These are phyloP conservation scores for Lycopodina hypogea DNA, from an alignment of 37 sponge, comb jelly and placozoan species.

Conservation along the genomic window DNA sequence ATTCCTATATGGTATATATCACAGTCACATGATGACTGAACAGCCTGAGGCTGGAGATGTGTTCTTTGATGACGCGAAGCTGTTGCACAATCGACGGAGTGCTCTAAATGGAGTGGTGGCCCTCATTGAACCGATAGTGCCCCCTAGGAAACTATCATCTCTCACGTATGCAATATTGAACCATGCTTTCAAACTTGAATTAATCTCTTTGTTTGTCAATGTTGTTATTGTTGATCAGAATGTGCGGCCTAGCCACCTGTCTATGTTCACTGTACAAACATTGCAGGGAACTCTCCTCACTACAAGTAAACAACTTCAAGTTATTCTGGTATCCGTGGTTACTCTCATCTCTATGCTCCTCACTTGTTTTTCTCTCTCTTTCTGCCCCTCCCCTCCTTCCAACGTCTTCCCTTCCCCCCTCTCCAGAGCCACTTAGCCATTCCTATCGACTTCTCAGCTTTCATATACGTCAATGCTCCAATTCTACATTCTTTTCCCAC, in stretches of 20 bases:
- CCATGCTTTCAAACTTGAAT: background rate
- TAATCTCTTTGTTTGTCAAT: background rate
- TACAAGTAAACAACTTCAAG: slow-evolving; percentile 1
- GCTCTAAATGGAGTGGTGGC: slow-evolving; percentile 14
- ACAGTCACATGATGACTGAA: slow-evolving; percentile 43
- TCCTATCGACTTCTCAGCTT: slow-evolving; percentile 12
- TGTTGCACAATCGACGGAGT: slow-evolving; percentile 12
- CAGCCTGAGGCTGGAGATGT: slow-evolving; percentile 6
- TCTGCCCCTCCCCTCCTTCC: background rate
- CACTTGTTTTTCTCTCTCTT: background rate
- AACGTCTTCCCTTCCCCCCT: background rate
- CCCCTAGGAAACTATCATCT: slow-evolving; percentile 19
- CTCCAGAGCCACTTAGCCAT: background rate
- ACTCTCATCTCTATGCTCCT: background rate
- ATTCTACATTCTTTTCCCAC: background rate
- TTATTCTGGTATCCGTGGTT: no score
- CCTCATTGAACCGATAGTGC: slow-evolving; percentile 29
- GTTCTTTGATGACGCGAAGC: slow-evolving; percentile 34
- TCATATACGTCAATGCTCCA: background rate
- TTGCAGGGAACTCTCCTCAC: slow-evolving; percentile 34
- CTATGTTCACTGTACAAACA: slow-evolving; percentile 42
- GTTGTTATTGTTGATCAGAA: background rate
- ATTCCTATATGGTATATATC: no score
- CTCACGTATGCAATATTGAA: slow-evolving; percentile 27
- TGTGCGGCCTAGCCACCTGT: slow-evolving; percentile 2